A percentile compares a stretch with the other conserved stretches of the same genome.
Conservation (phyloP, 2,113 vertebrate genomes). For the Felis chaus region DNA sequence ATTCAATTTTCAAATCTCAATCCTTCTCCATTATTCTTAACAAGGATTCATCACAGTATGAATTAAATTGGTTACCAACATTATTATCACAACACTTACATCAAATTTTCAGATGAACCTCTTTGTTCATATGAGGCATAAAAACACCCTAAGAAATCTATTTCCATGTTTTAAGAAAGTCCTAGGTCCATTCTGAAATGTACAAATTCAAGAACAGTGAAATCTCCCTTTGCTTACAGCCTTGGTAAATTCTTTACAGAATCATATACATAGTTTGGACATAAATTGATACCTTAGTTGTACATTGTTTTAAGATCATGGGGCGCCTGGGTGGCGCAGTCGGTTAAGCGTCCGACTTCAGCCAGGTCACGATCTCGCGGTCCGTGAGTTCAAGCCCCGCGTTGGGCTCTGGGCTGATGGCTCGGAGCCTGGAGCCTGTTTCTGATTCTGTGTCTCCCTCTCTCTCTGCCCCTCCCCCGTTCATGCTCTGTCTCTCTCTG, state of each 20-base stretch:
- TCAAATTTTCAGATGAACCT: background rate
- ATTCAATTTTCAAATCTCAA: conserved; percentile 8
- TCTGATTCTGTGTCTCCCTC: no score
- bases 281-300: background rate
- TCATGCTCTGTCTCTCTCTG: no score
- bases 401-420: no score
- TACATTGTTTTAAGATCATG: background rate
- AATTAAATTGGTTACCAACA: background rate
- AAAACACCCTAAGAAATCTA: background rate
- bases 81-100: background rate
- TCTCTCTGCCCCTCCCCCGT: no score
- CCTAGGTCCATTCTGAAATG: background rate
- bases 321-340: no score
- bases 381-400: no score
- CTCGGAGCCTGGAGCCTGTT: no score
- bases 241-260: background rate
- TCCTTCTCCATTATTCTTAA: conserved; percentile 35
- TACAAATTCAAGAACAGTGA: background rate
- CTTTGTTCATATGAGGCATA: background rate
- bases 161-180: background rate
- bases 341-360: no score
- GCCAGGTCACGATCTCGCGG: no score
- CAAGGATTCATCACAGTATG: background rate
- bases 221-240: background rate
- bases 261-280: background rate